Percentiles rank a stretch among this genome's conserved stretches.
Evolutionary conservation across 2,888 invertebrate genomes (phyloP).

Genomic region (Smittia aterrima): DNA sequence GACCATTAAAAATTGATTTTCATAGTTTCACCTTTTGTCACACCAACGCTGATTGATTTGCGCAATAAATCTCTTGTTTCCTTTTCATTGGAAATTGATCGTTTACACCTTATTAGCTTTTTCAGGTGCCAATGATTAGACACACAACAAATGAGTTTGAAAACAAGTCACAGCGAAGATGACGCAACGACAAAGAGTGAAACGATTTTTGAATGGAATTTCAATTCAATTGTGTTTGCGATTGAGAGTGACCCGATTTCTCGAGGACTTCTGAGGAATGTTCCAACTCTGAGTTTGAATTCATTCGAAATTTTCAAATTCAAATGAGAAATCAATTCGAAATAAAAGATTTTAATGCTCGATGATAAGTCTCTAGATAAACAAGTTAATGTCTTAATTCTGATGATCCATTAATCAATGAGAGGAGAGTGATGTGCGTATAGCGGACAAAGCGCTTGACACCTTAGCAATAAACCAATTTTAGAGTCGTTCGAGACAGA

Average conservation of each 20-base stretch:
- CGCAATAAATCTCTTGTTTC: neutral
- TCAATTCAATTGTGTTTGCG: too few species aligned
- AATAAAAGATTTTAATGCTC: slow-evolving; percentile 27
- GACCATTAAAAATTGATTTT: slow-evolving; percentile 3
- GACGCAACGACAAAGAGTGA: too few species aligned
- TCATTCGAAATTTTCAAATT: too few species aligned
- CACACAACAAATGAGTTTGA: neutral
- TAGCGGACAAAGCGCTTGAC: slow-evolving; percentile 34
- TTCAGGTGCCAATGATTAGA: neutral
- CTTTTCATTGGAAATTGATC: neutral
- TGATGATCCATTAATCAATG: slow-evolving; percentile 40
- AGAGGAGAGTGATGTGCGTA: slow-evolving; percentile 4
- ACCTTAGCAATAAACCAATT: slow-evolving; percentile 39
- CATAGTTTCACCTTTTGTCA: neutral
- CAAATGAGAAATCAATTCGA: slow-evolving; percentile 38
- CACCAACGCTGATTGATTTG: neutral
- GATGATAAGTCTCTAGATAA: slow-evolving; percentile 8
- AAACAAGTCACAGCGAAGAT: neutral
- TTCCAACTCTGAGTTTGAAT: too few species aligned
- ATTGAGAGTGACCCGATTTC: too few species aligned
- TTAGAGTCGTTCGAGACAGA: slow-evolving; percentile 17
- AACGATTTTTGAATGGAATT: too few species aligned
- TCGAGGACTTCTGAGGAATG: too few species aligned
- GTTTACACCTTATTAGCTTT: neutral
- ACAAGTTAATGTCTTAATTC: slow-evolving; percentile 41